A percentile compares a stretch with the other conserved stretches of the same genome.
phyloP scores from a whole-genome alignment of 2,113 vertebrate species.

The Gasterosteus nipponicus region DNA sequence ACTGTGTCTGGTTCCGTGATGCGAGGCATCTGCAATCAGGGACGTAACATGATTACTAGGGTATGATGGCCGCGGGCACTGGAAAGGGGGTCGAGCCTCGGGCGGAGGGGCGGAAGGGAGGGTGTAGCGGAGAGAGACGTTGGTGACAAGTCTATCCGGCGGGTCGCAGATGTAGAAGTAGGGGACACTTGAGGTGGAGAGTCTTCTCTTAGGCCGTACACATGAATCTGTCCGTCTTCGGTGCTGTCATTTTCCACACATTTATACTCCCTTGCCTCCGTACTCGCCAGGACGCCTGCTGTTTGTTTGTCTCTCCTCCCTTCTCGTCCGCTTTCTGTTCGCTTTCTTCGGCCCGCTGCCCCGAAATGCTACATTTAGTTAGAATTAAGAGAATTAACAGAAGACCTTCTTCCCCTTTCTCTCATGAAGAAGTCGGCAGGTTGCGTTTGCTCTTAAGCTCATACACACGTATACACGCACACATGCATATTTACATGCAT shows the following conservation, averaged over 20 bases:
- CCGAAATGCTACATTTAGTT: conserved; percentile 46
- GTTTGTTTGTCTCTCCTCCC: conserved; percentile 13
- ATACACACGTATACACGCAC: not conserved
- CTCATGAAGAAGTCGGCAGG: conserved; percentile 38
- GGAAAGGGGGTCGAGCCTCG: conserved; percentile 17
- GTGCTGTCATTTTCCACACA: conserved; percentile 46
- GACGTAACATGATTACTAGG: conserved; percentile 59
- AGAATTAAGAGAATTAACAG: conserved; percentile 34
- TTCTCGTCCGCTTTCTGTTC: conserved; percentile 45
- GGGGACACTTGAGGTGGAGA: not conserved
- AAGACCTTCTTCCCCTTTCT: conserved; percentile 35
- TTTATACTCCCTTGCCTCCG: conserved; percentile 7
- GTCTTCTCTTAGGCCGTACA: conserved; percentile 49
- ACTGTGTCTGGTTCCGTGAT: conserved; percentile 53
- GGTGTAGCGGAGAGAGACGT: conserved; percentile 25
- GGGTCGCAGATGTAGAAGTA: conserved; percentile 8
- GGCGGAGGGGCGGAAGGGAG: conserved; percentile 19
- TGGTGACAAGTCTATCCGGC: conserved; percentile 13
- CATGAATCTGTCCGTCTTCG: conserved; percentile 37
- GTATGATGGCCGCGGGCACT: conserved; percentile 15
- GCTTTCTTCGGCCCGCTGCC: conserved; percentile 25
- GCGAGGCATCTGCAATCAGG: conserved; percentile 61
- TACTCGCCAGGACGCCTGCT: not conserved
- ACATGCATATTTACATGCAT: not conserved
- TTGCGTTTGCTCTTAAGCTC: conserved; percentile 10